Evolutionary conservation across 1,140 invertebrate genomes (phyloP).

Genomic region (Wiebesia pumilae): DNA sequence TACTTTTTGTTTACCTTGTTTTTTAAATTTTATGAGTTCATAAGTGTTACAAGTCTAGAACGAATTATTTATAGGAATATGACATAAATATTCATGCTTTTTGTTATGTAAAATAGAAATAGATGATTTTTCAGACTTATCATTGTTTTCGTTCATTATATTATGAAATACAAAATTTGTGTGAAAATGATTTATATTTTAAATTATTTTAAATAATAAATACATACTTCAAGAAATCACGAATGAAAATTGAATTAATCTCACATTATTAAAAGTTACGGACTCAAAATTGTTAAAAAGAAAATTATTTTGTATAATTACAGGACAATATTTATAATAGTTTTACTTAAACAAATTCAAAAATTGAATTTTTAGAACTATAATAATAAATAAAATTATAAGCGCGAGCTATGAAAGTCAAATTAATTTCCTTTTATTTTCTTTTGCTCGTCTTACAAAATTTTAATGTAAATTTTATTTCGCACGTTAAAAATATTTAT

Average conservation of each 20-base stretch:
- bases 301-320: too few relatives aligned
- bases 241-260: not conserved
- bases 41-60: constrained; percentile 39
- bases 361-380: too few relatives aligned
- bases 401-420: not conserved
- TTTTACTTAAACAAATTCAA: too few relatives aligned
- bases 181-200: not conserved
- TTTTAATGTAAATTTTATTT: not conserved
- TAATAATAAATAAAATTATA: too few relatives aligned
- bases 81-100: constrained; percentile 1
- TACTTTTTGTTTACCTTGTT: constrained; percentile 43
- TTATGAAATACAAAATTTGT: not conserved
- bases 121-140: not conserved
- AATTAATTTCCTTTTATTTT: not conserved
- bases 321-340: too few relatives aligned
- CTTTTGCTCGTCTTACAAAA: not conserved
- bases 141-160: not conserved
- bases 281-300: too few relatives aligned
- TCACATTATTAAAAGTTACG: too few relatives aligned
- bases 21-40: constrained; percentile 35
- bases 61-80: constrained; percentile 26
- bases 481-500: too few relatives aligned
- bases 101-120: not conserved
- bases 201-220: not conserved
- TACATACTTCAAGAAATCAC: not conserved